Conservation (phyloP, 2,888 invertebrate species). For the Diplolepis rosae region DNA sequence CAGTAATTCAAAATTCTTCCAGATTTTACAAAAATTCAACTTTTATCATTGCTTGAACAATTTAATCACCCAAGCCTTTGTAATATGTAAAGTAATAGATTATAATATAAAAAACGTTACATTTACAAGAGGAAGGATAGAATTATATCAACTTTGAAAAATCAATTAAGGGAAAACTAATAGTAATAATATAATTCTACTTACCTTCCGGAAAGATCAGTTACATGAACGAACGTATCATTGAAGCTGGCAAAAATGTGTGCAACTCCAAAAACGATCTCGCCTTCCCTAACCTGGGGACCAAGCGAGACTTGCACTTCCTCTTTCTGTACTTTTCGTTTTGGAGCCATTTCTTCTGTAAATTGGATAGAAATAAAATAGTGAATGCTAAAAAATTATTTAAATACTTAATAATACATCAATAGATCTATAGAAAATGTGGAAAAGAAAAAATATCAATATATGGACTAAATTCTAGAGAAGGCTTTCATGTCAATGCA, state of each 20-base stretch:
- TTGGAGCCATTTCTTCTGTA: slow-evolving; percentile 88
- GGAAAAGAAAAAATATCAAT: neutral
- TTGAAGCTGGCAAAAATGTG: slow-evolving; percentile 99
- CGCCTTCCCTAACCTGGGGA: slow-evolving; percentile 97
- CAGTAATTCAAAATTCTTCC: too few species aligned
- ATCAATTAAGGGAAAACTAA: too few species aligned
- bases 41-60: too few species aligned
- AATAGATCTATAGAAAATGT: neutral
- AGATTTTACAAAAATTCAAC: too few species aligned
- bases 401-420: neutral
- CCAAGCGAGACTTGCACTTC: slow-evolving; percentile 97
- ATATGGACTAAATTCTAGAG: neutral
- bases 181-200: too few species aligned
- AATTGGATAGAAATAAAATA: slow-evolving; percentile 37
- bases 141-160: too few species aligned
- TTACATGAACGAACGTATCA: slow-evolving; percentile 99
- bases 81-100: too few species aligned
- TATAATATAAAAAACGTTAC: too few species aligned
- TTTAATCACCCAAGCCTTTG: too few species aligned
- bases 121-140: too few species aligned
- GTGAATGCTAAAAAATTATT: slow-evolving; percentile 17
- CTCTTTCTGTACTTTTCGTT: slow-evolving; percentile 97
- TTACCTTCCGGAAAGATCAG: slow-evolving; percentile 95
- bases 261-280: slow-evolving; percentile 98
- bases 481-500: neutral